Evolutionary conservation across 2,797 vertebrate species (phyloP), one percentile per base, ranked within the genome.

Genomic region (Octomys mimax): DNA sequence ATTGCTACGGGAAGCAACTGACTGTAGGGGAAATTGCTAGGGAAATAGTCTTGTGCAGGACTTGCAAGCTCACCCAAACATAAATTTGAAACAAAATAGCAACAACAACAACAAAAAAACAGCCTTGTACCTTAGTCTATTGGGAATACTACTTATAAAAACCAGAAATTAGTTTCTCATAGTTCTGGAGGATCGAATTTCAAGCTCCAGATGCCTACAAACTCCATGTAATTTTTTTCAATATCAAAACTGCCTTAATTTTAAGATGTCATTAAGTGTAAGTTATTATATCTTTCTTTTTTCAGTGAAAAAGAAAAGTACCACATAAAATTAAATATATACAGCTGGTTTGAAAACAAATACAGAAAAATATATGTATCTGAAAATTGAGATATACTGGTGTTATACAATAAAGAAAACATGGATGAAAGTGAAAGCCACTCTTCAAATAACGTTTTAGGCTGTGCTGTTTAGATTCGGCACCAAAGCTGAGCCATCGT

Each of bases 311-410:
- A 87, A 61, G 14, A 57, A 78, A 77, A 78, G 16, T 21, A 59
- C 3, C 1, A 36, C 42, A 52, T 82, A 66, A 89, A 49, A 82
- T 82, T 73, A 89, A 83, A 71, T 31, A 86, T 54, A 21, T 24
- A 42, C 0, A 93, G 59, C 33, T 85, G 4, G 33, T 90, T 88
- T 66, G 36, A 87, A 82, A 36, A 92, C 39, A 82, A 70, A 57
- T 62, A 68, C 5, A 61, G 57, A 79, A 75, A 77, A 73, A 64
- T 24, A 42, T 36, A n/a, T 42, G 3, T 49, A 33, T 42, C 21
- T 75, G 28, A 57, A 68, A 84, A 95, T 70, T n/a, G 70, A 77
- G 80, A 93, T 86, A 89, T 71, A 93, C 54, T 77, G 14, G 54
- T 39, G 18, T 84, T 81, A 57, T 49, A 54, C 71, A 85, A 77